A percentile compares a stretch with the other conserved stretches of the same genome.
Evolutionary conservation across 2,113 vertebrate genomes (phyloP).

Genomic region (Octodon degus): DNA sequence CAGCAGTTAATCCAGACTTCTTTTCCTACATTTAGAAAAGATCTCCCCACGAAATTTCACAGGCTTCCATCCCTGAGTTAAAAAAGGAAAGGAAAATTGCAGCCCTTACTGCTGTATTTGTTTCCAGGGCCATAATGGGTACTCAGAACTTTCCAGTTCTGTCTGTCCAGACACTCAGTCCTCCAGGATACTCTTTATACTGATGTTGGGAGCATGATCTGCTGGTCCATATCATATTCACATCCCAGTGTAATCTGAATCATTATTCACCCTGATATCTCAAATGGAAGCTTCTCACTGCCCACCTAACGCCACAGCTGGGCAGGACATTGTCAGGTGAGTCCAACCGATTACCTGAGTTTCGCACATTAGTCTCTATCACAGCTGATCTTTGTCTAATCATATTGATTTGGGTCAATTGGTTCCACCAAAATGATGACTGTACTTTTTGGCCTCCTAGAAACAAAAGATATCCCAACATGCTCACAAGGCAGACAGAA

Average conservation of each 20-base stretch:
- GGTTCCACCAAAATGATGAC: not conserved
- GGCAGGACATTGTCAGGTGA: not conserved
- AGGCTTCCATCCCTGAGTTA: not conserved
- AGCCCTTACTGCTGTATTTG: too few species aligned
- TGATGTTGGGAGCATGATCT: not conserved
- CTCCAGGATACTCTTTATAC: not conserved
- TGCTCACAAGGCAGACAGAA: not conserved
- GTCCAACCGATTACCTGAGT: not conserved
- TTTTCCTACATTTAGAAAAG: not conserved
- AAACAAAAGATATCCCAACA: not conserved
- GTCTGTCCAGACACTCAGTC: not conserved
- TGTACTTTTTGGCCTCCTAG: not conserved
- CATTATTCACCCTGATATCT: not conserved
- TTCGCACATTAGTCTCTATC: not conserved
- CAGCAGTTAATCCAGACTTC: too few species aligned
- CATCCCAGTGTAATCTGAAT: not conserved
- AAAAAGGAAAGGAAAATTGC: not conserved
- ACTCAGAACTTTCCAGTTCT: not conserved
- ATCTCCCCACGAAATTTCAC: not conserved
- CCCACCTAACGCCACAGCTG: not conserved
- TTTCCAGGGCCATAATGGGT: not conserved
- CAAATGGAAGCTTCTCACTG: not conserved
- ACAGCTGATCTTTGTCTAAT: not conserved
- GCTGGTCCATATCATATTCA: too few species aligned
- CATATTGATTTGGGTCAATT: not conserved